Percentiles rank a stretch among this genome's conserved stretches.
Conservation (phyloP, 1,140 invertebrate species). For the Berghia stephanieae region DNA sequence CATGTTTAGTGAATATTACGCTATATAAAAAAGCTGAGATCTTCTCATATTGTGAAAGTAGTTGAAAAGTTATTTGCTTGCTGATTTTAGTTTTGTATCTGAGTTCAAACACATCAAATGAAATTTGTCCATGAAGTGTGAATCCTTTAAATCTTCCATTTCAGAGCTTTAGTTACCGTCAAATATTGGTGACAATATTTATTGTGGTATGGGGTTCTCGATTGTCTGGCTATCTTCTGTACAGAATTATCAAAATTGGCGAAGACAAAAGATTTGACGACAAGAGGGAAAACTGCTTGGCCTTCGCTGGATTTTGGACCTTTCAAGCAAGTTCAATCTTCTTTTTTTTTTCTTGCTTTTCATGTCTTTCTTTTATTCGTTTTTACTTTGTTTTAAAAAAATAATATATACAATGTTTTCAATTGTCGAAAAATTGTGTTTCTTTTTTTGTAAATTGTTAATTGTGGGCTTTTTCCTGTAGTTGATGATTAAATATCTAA, state of each 20-base stretch:
- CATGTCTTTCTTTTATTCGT: neutral
- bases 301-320: conserved; percentile 90
- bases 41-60: too few species aligned
- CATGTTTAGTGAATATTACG: too few species aligned
- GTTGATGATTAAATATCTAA: too few species aligned
- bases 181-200: conserved; percentile 86
- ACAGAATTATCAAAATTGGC: conserved; percentile 87
- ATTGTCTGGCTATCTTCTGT: conserved; percentile 85
- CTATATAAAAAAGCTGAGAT: too few species aligned
- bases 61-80: too few species aligned
- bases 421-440: too few species aligned
- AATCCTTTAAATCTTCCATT: conserved; percentile 41
- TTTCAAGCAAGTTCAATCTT: conserved; percentile 76
- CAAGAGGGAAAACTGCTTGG: conserved; percentile 82
- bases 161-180: conserved; percentile 83
- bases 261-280: conserved; percentile 90
- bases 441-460: too few species aligned
- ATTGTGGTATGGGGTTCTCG: conserved; percentile 86
- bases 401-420: too few species aligned
- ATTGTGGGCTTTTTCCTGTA: too few species aligned
- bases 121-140: neutral
- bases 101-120: too few species aligned
- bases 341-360: neutral
- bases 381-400: neutral
- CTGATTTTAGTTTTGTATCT: too few species aligned